Evolutionary conservation across 2,797 vertebrate genomes (phyloP).

Genomic region (Lerista edwardsae): DNA sequence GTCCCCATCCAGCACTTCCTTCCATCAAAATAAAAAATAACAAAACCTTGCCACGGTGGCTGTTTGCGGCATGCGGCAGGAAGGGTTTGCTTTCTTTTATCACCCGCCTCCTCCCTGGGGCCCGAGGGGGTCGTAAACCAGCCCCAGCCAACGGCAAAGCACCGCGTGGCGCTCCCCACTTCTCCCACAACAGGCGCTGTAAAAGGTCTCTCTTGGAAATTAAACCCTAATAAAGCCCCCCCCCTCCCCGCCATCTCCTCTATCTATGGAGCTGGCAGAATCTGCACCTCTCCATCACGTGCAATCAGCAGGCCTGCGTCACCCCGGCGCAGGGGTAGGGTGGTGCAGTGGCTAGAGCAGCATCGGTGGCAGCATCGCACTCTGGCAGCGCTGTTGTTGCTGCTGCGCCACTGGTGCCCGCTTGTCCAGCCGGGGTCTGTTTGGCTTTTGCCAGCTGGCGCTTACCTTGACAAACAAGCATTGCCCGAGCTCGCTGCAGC

Average conservation of each 20-base stretch:
- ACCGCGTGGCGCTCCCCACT: background rate
- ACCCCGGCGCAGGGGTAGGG: background rate
- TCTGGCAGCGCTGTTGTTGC: no score
- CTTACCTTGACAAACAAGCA: background rate
- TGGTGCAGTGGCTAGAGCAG: background rate
- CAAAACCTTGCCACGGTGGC: constrained; percentile 5
- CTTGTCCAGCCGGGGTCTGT: no score
- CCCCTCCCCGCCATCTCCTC: background rate
- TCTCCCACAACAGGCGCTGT: background rate
- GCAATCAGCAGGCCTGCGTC: background rate
- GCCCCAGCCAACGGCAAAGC: constrained; percentile 4
- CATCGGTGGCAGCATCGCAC: no score
- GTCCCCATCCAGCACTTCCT: background rate
- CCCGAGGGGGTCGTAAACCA: constrained; percentile 17
- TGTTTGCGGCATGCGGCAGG: background rate
- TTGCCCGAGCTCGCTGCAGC: background rate
- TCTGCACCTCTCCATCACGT: background rate
- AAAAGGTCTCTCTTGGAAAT: constrained; percentile 31
- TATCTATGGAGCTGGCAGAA: background rate
- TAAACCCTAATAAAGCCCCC: background rate
- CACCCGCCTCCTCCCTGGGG: background rate
- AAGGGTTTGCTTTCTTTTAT: background rate
- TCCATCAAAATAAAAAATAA: constrained; percentile 42
- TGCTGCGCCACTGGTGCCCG: background rate
- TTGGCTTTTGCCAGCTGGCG: no score